These are phyloP conservation scores for Eurystomus gularis DNA, from an alignment of 2,113 vertebrate species.

Conservation along the genomic window DNA sequence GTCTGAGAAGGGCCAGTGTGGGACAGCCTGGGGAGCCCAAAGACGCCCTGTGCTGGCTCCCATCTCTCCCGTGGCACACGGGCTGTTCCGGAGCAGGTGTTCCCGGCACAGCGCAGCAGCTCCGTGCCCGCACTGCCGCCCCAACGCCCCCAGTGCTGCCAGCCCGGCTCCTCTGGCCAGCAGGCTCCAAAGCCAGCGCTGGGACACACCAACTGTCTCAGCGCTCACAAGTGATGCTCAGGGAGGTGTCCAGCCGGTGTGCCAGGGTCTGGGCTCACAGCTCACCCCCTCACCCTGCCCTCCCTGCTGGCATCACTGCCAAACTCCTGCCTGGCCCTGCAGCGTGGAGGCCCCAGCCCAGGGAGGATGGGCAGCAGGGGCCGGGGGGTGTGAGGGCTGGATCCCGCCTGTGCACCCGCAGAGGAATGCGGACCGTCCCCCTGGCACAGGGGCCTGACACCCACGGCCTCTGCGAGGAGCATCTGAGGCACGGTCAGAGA, in stretches of 20 bases:
- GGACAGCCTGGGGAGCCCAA: rapidly evolving
- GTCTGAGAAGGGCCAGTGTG: rapidly evolving
- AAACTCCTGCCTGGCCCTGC: neutral
- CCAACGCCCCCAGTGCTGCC: rapidly evolving
- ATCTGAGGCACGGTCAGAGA: neutral
- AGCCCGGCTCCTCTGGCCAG: neutral
- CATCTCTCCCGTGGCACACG: neutral
- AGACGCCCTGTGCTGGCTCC: neutral
- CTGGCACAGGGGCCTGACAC: rapidly evolving
- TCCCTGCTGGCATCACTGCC: neutral
- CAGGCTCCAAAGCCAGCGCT: neutral
- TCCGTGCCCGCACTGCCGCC: rapidly evolving
- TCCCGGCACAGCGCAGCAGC: rapidly evolving
- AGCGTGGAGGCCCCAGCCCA: neutral
- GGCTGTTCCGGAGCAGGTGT: neutral
- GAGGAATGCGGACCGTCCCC: neutral
- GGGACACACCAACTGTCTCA: neutral
- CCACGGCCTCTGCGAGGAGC: neutral
- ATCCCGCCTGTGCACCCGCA: rapidly evolving
- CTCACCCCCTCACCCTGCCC: neutral
- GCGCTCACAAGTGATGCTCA: rapidly evolving
- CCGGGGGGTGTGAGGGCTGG: rapidly evolving
- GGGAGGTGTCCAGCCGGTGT: neutral
- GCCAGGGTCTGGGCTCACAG: neutral
- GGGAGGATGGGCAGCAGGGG: neutral